Evolutionary conservation across 2,888 invertebrate species (phyloP), one percentile per base, ranked within the genome.

Genomic region (Aporophyla lueneburgensis): DNA sequence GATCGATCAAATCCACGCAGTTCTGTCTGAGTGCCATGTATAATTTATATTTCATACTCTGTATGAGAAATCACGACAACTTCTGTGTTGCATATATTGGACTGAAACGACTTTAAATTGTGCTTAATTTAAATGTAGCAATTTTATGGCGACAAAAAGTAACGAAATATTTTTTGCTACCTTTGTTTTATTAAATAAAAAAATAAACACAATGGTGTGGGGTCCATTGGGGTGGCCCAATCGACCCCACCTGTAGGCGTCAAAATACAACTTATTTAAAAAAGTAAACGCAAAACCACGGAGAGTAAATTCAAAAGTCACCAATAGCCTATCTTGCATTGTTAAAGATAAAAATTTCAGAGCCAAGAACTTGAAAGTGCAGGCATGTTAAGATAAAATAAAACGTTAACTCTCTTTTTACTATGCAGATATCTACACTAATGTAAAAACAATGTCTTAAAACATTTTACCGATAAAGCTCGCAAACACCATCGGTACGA

Each of bases 1-100:
- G 88, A 88, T 89, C 83, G 85, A 76, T 83, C 78, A 85, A 89
- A 88, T 81, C 80, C 78, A 76, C 80, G 76, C 66, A 75, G 59
- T 72, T 83, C 56, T 81, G 40, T 51, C 24, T 51, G 19, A 63
- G 43, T 74, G 69, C 49, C 66, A 68, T 69, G 63, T 76, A 69
- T 76, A 69, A 63, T 74, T 62, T 71, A 71, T 67, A 69, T 61
- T 63, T 63, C 56, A 49, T 73, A 51, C 61, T 69, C 12, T 74
- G 53, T 66, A 51, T 51, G 40, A 69, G 58, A 71, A 67, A 77
- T 74, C 69, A 72, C 58, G 58, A 58, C 5, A 51, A 49, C 14
- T 16, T 67, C 12, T 72, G 16, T 40, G 6, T 71, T 61, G 10
- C 43, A 24, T 51, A 40, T 67, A 71, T 10, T 27, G 0, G 21